Evolutionary conservation across 2,888 invertebrate species (phyloP), one percentile per base, ranked within the genome.

Genomic region (Cloeon dipterum): DNA sequence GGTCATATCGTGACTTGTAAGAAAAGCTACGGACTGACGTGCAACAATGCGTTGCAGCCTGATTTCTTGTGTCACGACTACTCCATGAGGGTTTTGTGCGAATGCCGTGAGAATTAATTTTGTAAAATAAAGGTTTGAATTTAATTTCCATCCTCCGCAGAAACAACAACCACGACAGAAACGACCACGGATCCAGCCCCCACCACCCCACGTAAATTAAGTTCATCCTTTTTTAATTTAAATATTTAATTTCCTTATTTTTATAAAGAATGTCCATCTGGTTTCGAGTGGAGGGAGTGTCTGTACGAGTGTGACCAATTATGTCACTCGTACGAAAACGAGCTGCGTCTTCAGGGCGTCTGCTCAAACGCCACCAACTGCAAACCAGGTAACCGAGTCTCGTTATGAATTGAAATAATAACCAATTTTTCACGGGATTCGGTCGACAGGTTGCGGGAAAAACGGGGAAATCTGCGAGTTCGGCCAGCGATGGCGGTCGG

Each of bases 281-380:
- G 68, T 0, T 58, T 65, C 40, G 54, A 59, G n/a, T 72, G 66
- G 62, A 60, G 64, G 1, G 59, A 68, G 1, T 85, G 85, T 49
- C 77, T 75, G 0, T 68, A 73, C 46, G 62, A 67, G 8, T 86
- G 86, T 50, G 66, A 70, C 42, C 63, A 65, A 40, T 57, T 78
- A 2, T 86, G 86, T 48, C 59, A 70, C 37, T 68, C 68, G 49
- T 81, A 70, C 51, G 60, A 59, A 26, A 55, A 62, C 14, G 32
- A 46, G 5, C 45, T 58, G 14, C 42, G 42, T 13, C 38, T 47
- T 18, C 41, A 46, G 18, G 53, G 51, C 3, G 41, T 46, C 18
- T 61, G 59, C 38, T 41, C 41, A 5, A 45, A 42, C n/a, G 44
- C 42, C 3, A 43, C 47, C 2, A 50, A 52, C 26, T 65, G 65